Evolutionary conservation across 2,113 vertebrate genomes (phyloP).

Genomic region (Phyllostomus hastatus): DNA sequence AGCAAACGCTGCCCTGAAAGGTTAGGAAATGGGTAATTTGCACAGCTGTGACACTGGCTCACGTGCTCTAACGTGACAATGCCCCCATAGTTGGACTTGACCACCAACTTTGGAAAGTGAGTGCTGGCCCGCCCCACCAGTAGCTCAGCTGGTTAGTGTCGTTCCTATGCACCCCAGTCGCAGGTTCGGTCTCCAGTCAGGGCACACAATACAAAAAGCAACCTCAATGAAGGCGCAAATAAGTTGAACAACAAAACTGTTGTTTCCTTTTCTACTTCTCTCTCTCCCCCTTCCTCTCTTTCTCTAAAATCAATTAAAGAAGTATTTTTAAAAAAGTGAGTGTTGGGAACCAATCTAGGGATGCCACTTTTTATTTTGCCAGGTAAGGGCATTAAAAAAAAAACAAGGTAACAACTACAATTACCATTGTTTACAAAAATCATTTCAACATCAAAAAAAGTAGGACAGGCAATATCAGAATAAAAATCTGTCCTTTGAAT

Average conservation of each 20-base stretch:
- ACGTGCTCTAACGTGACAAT: background rate
- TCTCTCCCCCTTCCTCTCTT: no score
- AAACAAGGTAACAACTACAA: background rate
- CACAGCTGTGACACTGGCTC: background rate
- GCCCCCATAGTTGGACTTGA: background rate
- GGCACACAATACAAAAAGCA: no score
- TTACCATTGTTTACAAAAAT: background rate
- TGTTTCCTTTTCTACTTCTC: no score
- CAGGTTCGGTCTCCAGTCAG: no score
- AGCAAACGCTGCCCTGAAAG: background rate
- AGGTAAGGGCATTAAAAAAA: background rate
- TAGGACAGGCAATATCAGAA: background rate
- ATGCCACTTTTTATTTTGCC: background rate
- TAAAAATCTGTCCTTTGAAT: background rate
- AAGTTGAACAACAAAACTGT: no score
- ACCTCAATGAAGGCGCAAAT: no score
- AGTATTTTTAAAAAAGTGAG: background rate
- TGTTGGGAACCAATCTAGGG: background rate
- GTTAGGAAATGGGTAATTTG: background rate
- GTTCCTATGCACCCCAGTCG: no score
- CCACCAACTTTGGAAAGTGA: background rate
- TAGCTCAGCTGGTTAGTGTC: no score
- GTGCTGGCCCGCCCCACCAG: background rate
- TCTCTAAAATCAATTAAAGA: no score
- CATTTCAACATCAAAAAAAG: background rate